Percentiles rank a stretch among this genome's conserved stretches.
Conservation (phyloP, 2,113 vertebrate species). For the Chloroceryle aenea region DNA sequence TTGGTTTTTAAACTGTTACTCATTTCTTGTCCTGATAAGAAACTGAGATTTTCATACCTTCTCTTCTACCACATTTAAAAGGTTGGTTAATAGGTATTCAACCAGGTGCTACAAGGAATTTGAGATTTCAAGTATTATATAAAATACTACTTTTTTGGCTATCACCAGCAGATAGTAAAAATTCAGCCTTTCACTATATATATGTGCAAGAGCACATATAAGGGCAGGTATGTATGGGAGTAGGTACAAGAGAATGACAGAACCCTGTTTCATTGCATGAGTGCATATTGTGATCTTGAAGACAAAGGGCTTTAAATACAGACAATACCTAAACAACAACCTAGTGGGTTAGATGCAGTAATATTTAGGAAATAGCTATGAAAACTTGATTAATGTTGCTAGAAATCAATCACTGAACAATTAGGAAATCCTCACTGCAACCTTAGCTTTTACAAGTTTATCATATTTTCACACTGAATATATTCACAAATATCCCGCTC, state of each 20-base stretch:
- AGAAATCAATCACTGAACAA: background rate
- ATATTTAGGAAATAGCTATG: background rate
- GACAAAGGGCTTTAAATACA: background rate
- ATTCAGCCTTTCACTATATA: background rate
- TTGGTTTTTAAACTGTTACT: background rate
- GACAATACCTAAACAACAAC: background rate
- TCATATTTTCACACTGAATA: background rate
- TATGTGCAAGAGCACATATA: background rate
- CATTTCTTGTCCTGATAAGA: background rate
- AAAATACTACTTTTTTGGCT: background rate
- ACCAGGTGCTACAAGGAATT: background rate
- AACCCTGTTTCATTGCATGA: background rate
- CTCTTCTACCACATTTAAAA: background rate
- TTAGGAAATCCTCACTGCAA: background rate
- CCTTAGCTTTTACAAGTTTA: background rate
- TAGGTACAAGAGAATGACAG: fast-evolving
- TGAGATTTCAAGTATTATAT: background rate
- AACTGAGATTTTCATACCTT: background rate
- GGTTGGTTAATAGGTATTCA: background rate
- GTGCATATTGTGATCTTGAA: background rate
- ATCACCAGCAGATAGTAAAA: background rate
- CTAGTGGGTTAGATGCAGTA: background rate
- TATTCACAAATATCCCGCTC: background rate
- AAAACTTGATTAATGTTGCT: background rate
- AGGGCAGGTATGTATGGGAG: background rate